Evolutionary conservation across 30 jellyfish, hydroid and myxozoan species (phyloP), one percentile per base, ranked within the genome.

Genomic region (Mastigias papua): DNA sequence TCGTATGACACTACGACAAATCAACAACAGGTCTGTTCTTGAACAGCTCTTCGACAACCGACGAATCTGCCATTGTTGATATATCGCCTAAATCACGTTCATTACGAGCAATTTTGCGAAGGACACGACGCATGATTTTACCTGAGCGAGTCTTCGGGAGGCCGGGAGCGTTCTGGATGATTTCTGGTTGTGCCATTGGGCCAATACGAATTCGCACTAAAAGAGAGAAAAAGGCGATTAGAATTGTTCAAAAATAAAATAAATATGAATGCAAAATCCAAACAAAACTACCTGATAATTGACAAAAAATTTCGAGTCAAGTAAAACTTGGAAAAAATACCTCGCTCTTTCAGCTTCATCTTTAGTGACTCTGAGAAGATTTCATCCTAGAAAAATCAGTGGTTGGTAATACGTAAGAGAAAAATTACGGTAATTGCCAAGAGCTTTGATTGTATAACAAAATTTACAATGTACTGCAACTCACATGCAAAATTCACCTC

Each of bases 71-170:
- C 88, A 95, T 82, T 29, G 99, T 95, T 29, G 99, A 82, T 13
- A 96, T 82, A 66, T 95, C 99, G 30, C 99, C 99, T 69, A 95
- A 73, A 78, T 95, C 95, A 0, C 81, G 87, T 31, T 84, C 96
- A 69, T 90, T 93, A 48, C 95, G 89, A 28, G 99, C 99, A 29
- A 95, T 84, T 50, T 95, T 95, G 27, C 99, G 97, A 15, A 95
- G 89, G 27, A 95, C 96, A 15, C 99, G 97, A 19, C 99, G 98
- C 99, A 95, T 95, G 29, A 95, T 95, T 82, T 95, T 95, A 34
- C 99, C 99, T 27, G 99, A 95, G 23, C 99, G 97, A n/a, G 99
- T 95, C 60, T 95, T 95, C 58, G 99, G 99, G 30, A 95, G 66
- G 23, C 99, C 98, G 21, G 99, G 98, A 25, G 99, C 99, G 48